Evolutionary conservation across 2,888 invertebrate species (phyloP), one percentile per base, ranked within the genome.

Genomic region (Thumatha senex): DNA sequence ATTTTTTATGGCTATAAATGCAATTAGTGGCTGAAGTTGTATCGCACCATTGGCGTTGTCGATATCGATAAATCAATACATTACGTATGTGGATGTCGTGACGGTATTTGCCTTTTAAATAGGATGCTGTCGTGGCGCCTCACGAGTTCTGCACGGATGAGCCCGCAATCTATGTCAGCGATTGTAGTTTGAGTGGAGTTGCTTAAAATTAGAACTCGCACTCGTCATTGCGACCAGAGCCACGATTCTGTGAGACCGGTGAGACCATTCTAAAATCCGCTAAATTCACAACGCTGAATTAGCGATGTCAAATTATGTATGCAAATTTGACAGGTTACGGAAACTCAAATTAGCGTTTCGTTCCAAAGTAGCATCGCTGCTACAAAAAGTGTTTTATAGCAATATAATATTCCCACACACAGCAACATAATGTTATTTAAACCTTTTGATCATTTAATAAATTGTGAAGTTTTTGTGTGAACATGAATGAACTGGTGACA

Each of bases 81-180:
- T 31, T 31, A 31, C 72, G 80, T 69, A 74, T 76, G 71, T 74
- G 76, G 76, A 71, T 78, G 76, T 86, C 88, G 89, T 87, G 89
- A 86, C 81, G 78, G 77, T 78, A 84, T 86, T 87, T 86, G 86
- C 83, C 79, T 85, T 87, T 80, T 81, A 86, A 86, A 86, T 86
- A 74, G 79, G 74, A 63, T 74, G 77, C 78, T 81, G 82, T 80
- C 82, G 74, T 66, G 80, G 77, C 79, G 72, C 70, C 82, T 82
- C 87, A 86, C 86, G 86, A 89, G 77, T 78, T 79, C 72, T 81
- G 78, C 83, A 80, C 81, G 80, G 85, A 85, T 83, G 81, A 73
- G 74, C 73, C 45, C 65, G 72, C 76, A 76, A 85, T 82, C 80
- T 83, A 74, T 85, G 86, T 84, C 85, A 83, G 80, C 77, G 75